phyloP scores from a whole-genome alignment of 53 echinoderm and acorn worm species.

The Echinarachnius parma region DNA sequence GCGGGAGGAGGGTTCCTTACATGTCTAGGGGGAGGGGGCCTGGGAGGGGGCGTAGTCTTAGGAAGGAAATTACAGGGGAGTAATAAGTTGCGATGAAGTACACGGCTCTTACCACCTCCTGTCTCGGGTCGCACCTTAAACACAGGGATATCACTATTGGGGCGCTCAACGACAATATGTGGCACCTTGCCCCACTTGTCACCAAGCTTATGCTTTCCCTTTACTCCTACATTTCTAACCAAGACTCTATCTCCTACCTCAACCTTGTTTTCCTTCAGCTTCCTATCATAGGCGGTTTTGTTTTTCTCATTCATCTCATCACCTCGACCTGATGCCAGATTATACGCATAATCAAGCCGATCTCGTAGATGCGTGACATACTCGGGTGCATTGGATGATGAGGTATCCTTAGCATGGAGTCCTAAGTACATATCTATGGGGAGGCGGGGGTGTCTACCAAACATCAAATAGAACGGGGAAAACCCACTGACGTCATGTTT shows the following conservation, averaged over 20 bases:
- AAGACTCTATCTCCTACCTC: slow-evolving; percentile 37
- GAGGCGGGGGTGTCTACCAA: slow-evolving; percentile 55
- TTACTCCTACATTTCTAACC: slow-evolving; percentile 4
- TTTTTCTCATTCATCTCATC: background rate
- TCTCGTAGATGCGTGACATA: slow-evolving; percentile 27
- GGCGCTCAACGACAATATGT: slow-evolving; percentile 7
- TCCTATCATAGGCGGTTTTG: background rate
- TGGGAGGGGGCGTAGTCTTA: background rate
- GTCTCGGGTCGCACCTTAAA: slow-evolving; percentile 30
- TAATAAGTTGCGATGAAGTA: slow-evolving; percentile 36
- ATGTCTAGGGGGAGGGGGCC: background rate
- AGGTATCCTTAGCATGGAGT: background rate
- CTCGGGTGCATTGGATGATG: background rate
- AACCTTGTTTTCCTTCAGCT: slow-evolving; percentile 4
- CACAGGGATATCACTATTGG: slow-evolving; percentile 29
- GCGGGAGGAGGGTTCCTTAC: background rate
- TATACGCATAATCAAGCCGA: slow-evolving; percentile 31
- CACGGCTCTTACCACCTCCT: background rate
- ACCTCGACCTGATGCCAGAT: slow-evolving; percentile 2
- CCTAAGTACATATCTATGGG: slow-evolving; percentile 42
- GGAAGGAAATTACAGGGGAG: slow-evolving; percentile 26
- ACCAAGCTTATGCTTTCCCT: slow-evolving; percentile 42
- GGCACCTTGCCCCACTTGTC: slow-evolving; percentile 32
- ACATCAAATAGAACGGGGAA: slow-evolving; percentile 60
- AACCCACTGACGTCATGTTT: slow-evolving; percentile 42